Evolutionary conservation across 2,888 invertebrate species (phyloP).

Genomic region (Chaitophorus viminalis): DNA sequence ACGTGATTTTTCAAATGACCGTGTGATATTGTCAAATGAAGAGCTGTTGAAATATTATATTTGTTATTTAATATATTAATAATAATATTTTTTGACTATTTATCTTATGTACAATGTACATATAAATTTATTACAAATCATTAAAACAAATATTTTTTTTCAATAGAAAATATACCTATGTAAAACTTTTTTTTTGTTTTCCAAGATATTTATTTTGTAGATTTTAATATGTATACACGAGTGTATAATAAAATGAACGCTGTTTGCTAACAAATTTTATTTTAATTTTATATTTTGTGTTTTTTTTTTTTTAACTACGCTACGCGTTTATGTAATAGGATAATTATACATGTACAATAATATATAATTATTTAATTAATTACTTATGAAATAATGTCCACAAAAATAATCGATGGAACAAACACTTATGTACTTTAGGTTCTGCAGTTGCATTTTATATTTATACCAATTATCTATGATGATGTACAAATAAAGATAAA

Average conservation of each 20-base stretch:
- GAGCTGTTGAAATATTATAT: slow-evolving; percentile 62
- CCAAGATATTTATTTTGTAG: slow-evolving; percentile 39
- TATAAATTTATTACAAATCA: slow-evolving; percentile 49
- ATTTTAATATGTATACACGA: slow-evolving; percentile 38
- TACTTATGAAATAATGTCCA: not conserved
- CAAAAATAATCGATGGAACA: not conserved
- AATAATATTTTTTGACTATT: slow-evolving; percentile 61
- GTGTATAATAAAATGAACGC: slow-evolving; percentile 47
- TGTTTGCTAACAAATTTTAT: slow-evolving; percentile 38
- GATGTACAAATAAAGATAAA: slow-evolving; percentile 46
- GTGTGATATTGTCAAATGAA: slow-evolving; percentile 62
- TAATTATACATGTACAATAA: slow-evolving; percentile 23
- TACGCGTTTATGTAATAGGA: slow-evolving; percentile 28
- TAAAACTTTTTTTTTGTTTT: slow-evolving; percentile 23
- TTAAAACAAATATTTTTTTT: slow-evolving; percentile 57
- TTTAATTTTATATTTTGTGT: slow-evolving; percentile 25
- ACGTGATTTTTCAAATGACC: slow-evolving; percentile 61
- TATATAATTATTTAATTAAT: not conserved
- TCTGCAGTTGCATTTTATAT: slow-evolving; percentile 36
- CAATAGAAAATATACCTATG: slow-evolving; percentile 46
- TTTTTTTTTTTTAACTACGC: slow-evolving; percentile 3
- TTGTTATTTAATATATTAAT: slow-evolving; percentile 62
- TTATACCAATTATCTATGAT: slow-evolving; percentile 28
- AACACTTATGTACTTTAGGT: slow-evolving; percentile 30
- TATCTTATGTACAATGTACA: slow-evolving; percentile 50